Evolutionary conservation across 2,888 invertebrate genomes (phyloP).

Genomic region (Eugnorisma glareosa): DNA sequence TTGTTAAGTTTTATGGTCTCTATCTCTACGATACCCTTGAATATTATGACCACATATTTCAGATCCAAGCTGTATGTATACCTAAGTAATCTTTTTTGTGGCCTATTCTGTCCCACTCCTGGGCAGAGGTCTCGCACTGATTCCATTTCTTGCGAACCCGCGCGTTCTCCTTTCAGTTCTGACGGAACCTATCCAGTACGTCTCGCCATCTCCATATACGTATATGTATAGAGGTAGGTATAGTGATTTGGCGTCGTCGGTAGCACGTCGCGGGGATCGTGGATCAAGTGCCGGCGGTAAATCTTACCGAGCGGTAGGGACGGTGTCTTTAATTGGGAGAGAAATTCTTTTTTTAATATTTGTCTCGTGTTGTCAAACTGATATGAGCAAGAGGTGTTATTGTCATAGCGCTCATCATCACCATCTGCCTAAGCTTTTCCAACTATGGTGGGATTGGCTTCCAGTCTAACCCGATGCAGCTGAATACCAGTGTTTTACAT

Average conservation of each 20-base stretch:
- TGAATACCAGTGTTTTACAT: too few species aligned
- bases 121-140: neutral
- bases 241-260: slow-evolving; percentile 51
- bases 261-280: slow-evolving; percentile 52
- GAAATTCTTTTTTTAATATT: neutral
- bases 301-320: slow-evolving; percentile 58
- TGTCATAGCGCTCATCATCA: too few species aligned
- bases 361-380: neutral
- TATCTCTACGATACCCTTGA: neutral
- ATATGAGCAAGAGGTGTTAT: too few species aligned
- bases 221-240: neutral
- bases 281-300: slow-evolving; percentile 65
- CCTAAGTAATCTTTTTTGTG: neutral
- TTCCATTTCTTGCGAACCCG: neutral
- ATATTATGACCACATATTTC: neutral
- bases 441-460: too few species aligned
- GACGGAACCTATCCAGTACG: neutral
- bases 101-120: neutral
- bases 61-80: neutral
- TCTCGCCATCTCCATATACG: neutral
- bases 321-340: neutral
- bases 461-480: too few species aligned
- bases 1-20: neutral
- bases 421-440: too few species aligned
- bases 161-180: neutral